Evolutionary conservation across 2,888 invertebrate genomes (phyloP).

Genomic region (Lamproptera curius): DNA sequence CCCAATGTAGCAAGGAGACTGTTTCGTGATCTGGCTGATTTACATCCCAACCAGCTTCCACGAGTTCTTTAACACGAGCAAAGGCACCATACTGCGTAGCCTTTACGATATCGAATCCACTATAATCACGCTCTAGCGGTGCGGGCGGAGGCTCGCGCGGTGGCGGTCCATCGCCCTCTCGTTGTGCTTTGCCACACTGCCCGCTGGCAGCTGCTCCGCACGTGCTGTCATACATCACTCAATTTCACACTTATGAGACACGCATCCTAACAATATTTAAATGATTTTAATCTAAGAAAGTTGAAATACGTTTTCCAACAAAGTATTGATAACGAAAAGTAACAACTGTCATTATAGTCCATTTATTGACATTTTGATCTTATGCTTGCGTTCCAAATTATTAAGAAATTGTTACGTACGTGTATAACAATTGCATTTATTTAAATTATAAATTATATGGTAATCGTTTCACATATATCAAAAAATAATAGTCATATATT

Average conservation of each 20-base stretch:
- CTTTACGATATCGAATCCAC: conserved; percentile 94
- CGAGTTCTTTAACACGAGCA: conserved; percentile 88
- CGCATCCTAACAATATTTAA: conserved; percentile 2
- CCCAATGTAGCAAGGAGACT: conserved; percentile 99
- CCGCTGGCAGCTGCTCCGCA: conserved; percentile 83
- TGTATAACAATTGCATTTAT: no score
- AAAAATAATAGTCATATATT: no score
- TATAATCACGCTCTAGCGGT: conserved; percentile 81
- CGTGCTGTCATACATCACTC: conserved; percentile 82
- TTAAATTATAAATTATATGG: no score
- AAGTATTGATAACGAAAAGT: conserved; percentile 25
- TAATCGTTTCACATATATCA: no score
- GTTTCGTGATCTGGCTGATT: conserved; percentile 97
- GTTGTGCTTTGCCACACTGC: conserved; percentile 81
- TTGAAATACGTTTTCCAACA: neutral
- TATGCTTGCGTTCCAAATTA: conserved; percentile 9
- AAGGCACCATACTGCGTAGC: conserved; percentile 98
- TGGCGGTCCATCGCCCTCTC: conserved; percentile 79
- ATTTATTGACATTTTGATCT: conserved; percentile 27
- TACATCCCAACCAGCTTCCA: conserved; percentile 95
- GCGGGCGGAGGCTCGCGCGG: conserved; percentile 80
- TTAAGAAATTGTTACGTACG: no score
- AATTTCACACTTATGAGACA: conserved; percentile 5
- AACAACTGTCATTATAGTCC: conserved; percentile 25
- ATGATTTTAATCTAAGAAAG: neutral